phyloP scores from a whole-genome alignment of 2,888 invertebrate species.

The Mimas tiliae region DNA sequence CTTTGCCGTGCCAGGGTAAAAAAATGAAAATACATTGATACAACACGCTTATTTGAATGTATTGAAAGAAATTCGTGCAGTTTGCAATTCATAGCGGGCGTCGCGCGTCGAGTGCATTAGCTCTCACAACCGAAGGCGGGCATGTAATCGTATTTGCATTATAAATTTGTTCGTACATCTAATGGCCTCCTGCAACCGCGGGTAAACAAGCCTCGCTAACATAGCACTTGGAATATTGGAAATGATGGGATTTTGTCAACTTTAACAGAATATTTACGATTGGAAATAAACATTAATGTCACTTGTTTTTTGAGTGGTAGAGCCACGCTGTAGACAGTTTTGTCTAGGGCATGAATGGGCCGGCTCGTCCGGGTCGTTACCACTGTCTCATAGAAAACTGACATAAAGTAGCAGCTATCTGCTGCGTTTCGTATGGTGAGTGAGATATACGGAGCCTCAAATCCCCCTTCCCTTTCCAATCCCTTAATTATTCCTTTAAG shows the following conservation, averaged over 20 bases:
- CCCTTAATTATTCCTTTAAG: too few species aligned
- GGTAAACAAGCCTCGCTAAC: slow-evolving; percentile 57
- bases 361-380: too few species aligned
- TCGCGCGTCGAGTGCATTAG: slow-evolving; percentile 72
- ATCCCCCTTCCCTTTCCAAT: too few species aligned
- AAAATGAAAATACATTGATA: slow-evolving; percentile 5
- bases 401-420: too few species aligned
- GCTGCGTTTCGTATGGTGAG: too few species aligned
- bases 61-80: slow-evolving; percentile 66
- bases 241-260: slow-evolving; percentile 32
- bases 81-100: slow-evolving; percentile 75
- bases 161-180: slow-evolving; percentile 80
- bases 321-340: too few species aligned
- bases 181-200: slow-evolving; percentile 71
- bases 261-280: neutral
- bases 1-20: neutral
- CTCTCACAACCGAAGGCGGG: slow-evolving; percentile 60
- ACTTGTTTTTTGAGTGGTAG: too few species aligned
- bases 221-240: slow-evolving; percentile 44
- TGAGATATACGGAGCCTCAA: too few species aligned
- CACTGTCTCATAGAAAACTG: too few species aligned
- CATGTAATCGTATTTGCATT: slow-evolving; percentile 83
- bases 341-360: too few species aligned
- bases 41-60: slow-evolving; percentile 31
- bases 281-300: neutral